A percentile compares a stretch with the other conserved stretches of the same genome.
phyloP scores from a whole-genome alignment of 2,113 vertebrate genomes.

The Jacana jacana region DNA sequence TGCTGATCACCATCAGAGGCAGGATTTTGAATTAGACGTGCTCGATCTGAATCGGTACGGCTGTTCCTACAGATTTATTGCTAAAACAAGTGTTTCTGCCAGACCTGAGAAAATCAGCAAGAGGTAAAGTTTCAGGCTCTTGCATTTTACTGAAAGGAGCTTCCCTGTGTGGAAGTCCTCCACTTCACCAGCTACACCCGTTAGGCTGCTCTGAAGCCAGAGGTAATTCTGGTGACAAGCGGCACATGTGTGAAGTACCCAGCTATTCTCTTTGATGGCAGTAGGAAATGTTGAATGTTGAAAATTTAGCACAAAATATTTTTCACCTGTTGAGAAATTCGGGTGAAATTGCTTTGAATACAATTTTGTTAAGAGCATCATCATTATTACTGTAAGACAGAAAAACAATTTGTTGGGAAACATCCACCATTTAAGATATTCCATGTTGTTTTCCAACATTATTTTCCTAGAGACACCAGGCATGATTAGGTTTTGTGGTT shows the following conservation, averaged over 20 bases:
- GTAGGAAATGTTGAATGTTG: neutral
- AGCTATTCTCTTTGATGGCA: neutral
- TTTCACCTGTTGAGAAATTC: neutral
- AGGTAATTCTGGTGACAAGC: neutral
- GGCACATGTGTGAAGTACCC: neutral
- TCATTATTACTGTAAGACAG: neutral
- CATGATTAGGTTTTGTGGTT: neutral
- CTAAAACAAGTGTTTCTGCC: neutral
- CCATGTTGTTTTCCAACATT: neutral
- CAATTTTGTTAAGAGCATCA: accelerated
- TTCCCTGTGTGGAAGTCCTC: neutral
- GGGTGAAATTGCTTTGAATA: neutral
- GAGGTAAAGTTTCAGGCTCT: neutral
- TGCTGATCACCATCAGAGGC: neutral
- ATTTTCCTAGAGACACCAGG: neutral
- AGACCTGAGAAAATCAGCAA: neutral
- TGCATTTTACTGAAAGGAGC: neutral
- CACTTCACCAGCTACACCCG: neutral
- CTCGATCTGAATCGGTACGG: neutral
- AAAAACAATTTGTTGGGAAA: neutral
- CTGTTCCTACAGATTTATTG: constrained; percentile 7
- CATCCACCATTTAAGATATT: neutral
- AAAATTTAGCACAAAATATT: neutral
- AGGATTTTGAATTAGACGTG: neutral
- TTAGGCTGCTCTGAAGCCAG: neutral